Evolutionary conservation across 1,140 invertebrate genomes (phyloP), one percentile per base, ranked within the genome.

Genomic region (Dysdera silvatica): DNA sequence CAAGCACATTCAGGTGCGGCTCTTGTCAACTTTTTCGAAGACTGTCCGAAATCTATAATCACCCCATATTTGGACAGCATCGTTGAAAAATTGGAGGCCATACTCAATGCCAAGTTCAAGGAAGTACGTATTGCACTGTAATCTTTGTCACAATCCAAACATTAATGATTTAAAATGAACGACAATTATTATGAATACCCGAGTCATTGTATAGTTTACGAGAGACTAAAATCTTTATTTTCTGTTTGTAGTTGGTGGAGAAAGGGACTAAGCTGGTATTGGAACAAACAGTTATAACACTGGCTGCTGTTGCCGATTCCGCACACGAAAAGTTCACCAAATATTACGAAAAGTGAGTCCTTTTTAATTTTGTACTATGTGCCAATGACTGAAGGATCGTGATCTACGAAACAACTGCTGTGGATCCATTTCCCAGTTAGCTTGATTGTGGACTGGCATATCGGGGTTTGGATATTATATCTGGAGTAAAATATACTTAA

Each of bases 301-400:
- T 99, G 51, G 95, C 97, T 7, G 97, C 95, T 5, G 89, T 99
- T 7, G 97, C 97, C n/a, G 96, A 99, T 75, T 96, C 95, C 0
- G 89, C 92, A 5, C 93, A 98, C 76, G 91, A 96, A 71, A 91
- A 97, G 71, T 99, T 99, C 77, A 82, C 88, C 29, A 76, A 78
- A 12, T 85, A 83, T 73, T 86, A 86, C 71, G 83, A 85, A 64
- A 78, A 76, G 75, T 81, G 56, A 54, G 43, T 45, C 12, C 14
- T 8, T n/a, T 24, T 24, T 54, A 3, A 40, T 49, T 26, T 0
- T 8, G 24, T 18, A 10, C 10, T 20, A 10, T 16, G 24, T 47
- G 1, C 10, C 24, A 47, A 18, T 10, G 18, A 47, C 24, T 1
- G 2, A 23, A 47, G 2, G 10, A 23, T 10, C 2, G 18, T 37